Evolutionary conservation across 2,888 invertebrate species (phyloP).

Genomic region (Willowsia nigromaculata): DNA sequence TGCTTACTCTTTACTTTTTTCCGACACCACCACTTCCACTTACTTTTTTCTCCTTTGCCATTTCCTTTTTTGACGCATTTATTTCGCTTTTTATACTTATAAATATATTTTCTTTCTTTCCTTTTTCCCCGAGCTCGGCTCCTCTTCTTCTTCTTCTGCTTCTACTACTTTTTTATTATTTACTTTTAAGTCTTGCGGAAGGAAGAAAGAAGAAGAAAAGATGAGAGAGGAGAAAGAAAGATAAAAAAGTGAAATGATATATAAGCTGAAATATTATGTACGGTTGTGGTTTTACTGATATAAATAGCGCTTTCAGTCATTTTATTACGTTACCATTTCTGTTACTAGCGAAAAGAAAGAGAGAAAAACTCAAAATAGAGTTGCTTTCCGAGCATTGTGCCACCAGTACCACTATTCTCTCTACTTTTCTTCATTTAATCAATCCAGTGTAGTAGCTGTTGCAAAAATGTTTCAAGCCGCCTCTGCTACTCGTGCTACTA

Average conservation of each 20-base stretch:
- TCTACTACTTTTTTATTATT: slow-evolving; percentile 51
- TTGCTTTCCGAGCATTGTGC: background rate
- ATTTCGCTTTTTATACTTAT: slow-evolving; percentile 40
- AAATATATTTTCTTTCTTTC: slow-evolving; percentile 29
- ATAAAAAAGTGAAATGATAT: slow-evolving; percentile 53
- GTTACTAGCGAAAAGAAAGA: background rate
- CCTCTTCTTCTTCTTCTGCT: slow-evolving; percentile 1
- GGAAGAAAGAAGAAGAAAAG: slow-evolving; percentile 4
- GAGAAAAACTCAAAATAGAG: background rate
- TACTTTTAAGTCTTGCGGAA: slow-evolving; percentile 66
- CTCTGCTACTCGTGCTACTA: background rate
- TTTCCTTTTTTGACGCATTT: slow-evolving; percentile 62
- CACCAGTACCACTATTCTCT: background rate
- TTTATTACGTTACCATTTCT: slow-evolving; percentile 42
- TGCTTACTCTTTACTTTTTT: slow-evolving; percentile 59
- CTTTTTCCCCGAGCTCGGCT: background rate
- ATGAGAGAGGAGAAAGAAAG: slow-evolving; percentile 16
- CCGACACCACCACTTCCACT: slow-evolving; percentile 49
- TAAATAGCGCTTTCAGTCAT: slow-evolving; percentile 35
- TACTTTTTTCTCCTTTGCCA: slow-evolving; percentile 45
- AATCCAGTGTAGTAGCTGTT: background rate
- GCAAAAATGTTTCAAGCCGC: background rate
- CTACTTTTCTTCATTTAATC: slow-evolving; percentile 19
- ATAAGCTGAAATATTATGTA: slow-evolving; percentile 45
- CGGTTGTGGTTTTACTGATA: slow-evolving; percentile 38